These are phyloP conservation scores for Phaethon lepturus DNA, from an alignment of 2,113 vertebrate species.

Conservation along the genomic window DNA sequence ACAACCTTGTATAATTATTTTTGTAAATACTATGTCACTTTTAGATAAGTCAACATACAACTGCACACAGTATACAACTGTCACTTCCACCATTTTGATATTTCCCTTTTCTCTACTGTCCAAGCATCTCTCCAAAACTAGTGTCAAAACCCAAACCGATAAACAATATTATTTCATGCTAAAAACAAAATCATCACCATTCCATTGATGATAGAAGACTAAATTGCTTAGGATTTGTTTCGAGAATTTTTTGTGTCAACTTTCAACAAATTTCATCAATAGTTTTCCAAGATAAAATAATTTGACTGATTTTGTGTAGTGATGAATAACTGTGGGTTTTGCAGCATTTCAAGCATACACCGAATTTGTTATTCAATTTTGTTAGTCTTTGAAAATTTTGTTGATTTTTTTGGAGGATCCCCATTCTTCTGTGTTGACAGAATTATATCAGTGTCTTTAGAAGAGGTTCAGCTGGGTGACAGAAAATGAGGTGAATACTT, in stretches of 20 bases:
- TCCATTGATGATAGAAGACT: background rate
- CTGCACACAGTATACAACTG: rapidly evolving
- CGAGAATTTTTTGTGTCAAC: background rate
- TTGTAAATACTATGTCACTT: background rate
- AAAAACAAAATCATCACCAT: rapidly evolving
- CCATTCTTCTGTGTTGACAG: background rate
- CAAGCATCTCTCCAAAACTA: background rate
- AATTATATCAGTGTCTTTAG: background rate
- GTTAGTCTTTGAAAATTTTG: background rate
- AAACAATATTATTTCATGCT: background rate
- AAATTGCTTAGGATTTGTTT: background rate
- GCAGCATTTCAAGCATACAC: background rate
- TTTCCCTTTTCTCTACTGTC: background rate
- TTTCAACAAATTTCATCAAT: background rate
- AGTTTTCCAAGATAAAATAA: background rate
- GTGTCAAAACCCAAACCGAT: background rate
- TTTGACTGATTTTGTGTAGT: background rate
- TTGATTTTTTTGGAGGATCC: background rate
- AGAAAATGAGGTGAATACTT: background rate
- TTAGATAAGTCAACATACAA: background rate
- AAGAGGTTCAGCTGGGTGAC: background rate
- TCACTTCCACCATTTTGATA: background rate
- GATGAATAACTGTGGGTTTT: background rate
- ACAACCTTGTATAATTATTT: background rate
- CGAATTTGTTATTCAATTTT: background rate